Percentiles rank a stretch among this genome's conserved stretches.
Evolutionary conservation across 2,797 vertebrate genomes (phyloP).

Genomic region (Chiroxiphia lanceolata): DNA sequence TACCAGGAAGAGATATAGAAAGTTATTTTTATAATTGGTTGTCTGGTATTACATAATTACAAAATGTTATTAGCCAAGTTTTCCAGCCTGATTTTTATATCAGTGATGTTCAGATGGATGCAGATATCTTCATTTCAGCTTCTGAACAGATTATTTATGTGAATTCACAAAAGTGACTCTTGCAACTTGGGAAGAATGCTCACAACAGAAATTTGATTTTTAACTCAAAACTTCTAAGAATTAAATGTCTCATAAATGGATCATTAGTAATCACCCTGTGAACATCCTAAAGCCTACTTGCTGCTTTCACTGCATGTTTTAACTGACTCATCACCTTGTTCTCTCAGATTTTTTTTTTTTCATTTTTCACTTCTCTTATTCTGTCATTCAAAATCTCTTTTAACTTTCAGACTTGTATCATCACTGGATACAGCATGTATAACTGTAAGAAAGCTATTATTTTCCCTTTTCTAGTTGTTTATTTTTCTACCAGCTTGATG

Average conservation of each 20-base stretch:
- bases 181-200: not conserved
- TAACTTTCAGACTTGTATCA: not conserved
- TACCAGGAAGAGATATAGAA: not conserved
- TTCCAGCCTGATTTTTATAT: not conserved
- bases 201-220: not conserved
- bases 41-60: not conserved
- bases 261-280: not conserved
- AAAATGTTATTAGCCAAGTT: not conserved
- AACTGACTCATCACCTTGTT: not conserved
- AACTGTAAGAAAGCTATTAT: not conserved
- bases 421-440: not conserved
- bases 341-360: not conserved
- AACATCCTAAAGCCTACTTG: not conserved
- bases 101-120: not conserved
- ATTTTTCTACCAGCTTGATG: not conserved
- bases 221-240: not conserved
- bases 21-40: not conserved
- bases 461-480: not conserved
- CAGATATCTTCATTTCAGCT: not conserved
- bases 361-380: not conserved
- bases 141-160: not conserved
- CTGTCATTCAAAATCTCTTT: not conserved
- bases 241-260: not conserved
- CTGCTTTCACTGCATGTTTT: not conserved
- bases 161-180: not conserved